Evolutionary conservation across 2,113 vertebrate species (phyloP), one percentile per base, ranked within the genome.

Genomic region (Cyprinodon variegatus): DNA sequence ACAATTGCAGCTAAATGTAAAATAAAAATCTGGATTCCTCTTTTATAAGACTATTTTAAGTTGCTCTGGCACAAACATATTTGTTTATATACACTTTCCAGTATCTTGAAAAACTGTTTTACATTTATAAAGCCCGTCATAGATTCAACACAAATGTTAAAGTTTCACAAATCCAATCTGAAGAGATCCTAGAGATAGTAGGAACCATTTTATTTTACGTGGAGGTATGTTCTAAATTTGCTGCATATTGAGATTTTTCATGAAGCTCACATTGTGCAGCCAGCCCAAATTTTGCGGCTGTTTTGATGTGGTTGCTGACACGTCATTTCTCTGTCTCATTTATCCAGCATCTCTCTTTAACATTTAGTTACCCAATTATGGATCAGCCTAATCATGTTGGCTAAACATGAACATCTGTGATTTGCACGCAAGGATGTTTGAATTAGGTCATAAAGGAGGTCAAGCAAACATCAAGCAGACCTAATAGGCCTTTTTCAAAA

Each of bases 271-370:
- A 70, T 59, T 74, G 57, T 73, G 38, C 45, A 64, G 69, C 45
- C 68, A 76, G 39, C 37, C 29, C 46, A 69, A 59, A 78, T 72
- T 61, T 63, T 64, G 73, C 73, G 61, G 45, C 62, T 50, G 36
- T 40, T 69, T 39, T 77, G 74, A 83, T 85, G 82, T 83, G 85
- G 82, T 77, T 50, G 4, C 11, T 74, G 70, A 76, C 70, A 70
- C 46, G 48, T 62, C 60, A 40, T 70, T 72, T 78, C 61, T 86
- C 70, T 86, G 76, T 84, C 76, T 43, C 20, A 62, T 53, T 17
- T 36, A 8, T 43, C 70, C 46, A 4, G 70, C 15, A 0, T 62
- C 40, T 61, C 61, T 86, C 1, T 63, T 78, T 65, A 64, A 68
- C 5, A 57, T 57, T 57, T 1, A 57, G 39, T n/a, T 45, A 41